These are phyloP conservation scores for Saxidomus purpurata DNA, from an alignment of 1,140 invertebrate species.

Conservation along the genomic window DNA sequence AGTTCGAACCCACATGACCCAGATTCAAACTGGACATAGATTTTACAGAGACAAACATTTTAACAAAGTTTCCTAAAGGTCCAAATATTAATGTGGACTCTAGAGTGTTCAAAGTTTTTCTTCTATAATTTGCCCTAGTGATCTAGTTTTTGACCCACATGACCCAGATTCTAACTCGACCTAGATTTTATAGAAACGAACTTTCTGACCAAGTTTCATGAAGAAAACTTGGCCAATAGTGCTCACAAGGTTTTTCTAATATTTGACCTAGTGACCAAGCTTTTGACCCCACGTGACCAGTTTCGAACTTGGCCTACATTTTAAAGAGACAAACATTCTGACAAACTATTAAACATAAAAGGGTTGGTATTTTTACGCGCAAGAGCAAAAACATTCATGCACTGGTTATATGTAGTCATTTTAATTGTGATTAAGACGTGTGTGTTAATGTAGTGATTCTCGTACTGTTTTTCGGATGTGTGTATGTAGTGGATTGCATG, in stretches of 20 bases:
- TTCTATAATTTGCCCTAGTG: conserved; percentile 37
- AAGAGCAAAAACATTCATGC: background rate
- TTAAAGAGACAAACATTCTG: conserved; percentile 7
- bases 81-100: conserved; percentile 33
- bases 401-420: conserved; percentile 35
- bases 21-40: conserved; percentile 15
- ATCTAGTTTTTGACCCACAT: too few relatives aligned
- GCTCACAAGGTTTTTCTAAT: too few relatives aligned
- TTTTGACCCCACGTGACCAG: too few relatives aligned
- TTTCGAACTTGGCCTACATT: background rate
- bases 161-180: too few relatives aligned
- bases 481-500: background rate
- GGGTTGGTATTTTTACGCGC: background rate
- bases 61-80: conserved; percentile 3
- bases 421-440: conserved; percentile 43
- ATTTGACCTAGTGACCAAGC: too few relatives aligned
- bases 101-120: conserved; percentile 2
- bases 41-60: conserved; percentile 21
- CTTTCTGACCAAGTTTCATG: conserved; percentile 33
- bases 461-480: background rate
- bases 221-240: conserved; percentile 24
- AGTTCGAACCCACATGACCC: conserved; percentile 23
- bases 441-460: too few relatives aligned
- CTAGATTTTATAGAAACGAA: background rate
- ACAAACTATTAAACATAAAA: conserved; percentile 13